Conservation (phyloP, 2,797 vertebrate species). For the Limnodromus scolopaceus region DNA sequence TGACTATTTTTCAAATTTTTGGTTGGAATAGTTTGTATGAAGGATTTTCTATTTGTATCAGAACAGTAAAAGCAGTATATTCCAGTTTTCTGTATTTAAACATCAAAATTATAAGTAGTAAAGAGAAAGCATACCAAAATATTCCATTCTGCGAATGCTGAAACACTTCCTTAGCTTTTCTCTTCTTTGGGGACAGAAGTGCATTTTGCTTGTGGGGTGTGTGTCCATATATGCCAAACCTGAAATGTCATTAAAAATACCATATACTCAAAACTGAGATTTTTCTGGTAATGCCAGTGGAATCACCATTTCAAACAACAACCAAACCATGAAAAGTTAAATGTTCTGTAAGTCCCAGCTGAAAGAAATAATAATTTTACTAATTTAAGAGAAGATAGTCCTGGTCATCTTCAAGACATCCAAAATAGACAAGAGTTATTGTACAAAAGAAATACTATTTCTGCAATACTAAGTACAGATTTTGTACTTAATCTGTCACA, state of each 20-base stretch:
- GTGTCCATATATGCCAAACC: not conserved
- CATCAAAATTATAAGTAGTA: not conserved
- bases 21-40: not conserved
- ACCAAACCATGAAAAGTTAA: not conserved
- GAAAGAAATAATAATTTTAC: not conserved
- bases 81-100: not conserved
- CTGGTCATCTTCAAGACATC: not conserved
- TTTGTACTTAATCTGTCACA: not conserved
- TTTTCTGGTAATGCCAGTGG: not conserved
- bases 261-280: not conserved
- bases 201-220: rapidly evolving
- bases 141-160: not conserved
- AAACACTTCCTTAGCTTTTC: not conserved
- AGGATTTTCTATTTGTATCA: not conserved
- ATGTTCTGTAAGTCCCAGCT: not conserved
- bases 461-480: not conserved
- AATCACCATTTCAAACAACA: not conserved
- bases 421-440: not conserved
- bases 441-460: not conserved
- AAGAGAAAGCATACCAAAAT: not conserved
- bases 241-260: not conserved
- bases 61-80: not conserved
- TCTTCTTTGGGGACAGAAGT: not conserved
- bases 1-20: not conserved
- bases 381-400: not conserved